Percentiles rank a stretch among this genome's conserved stretches.
These are phyloP conservation scores for Myripristis jacobus DNA, from an alignment of 2,797 vertebrate species.

Conservation along the genomic window DNA sequence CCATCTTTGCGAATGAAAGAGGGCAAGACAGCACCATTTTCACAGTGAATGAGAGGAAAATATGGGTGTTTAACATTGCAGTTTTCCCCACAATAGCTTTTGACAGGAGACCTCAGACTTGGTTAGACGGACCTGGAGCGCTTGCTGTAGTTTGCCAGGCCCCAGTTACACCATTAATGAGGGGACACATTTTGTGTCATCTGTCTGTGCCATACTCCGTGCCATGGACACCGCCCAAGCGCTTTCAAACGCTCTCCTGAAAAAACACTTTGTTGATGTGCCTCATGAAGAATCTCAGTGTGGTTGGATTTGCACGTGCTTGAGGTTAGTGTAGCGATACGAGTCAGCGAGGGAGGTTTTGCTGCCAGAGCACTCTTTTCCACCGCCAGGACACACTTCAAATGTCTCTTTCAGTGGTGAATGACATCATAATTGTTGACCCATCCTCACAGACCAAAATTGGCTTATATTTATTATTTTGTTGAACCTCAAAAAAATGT, in stretches of 20 bases:
- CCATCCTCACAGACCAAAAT: constrained; percentile 28
- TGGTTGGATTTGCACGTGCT: constrained; percentile 77
- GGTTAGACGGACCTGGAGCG: constrained; percentile 61
- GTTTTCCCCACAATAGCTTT: constrained; percentile 66
- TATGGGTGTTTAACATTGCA: constrained; percentile 54
- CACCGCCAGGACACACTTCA: constrained; percentile 62
- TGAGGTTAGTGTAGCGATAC: constrained; percentile 71
- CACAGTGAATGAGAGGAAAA: constrained; percentile 53
- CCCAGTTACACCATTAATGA: constrained; percentile 78
- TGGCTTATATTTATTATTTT: constrained; percentile 12
- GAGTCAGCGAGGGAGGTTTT: constrained; percentile 55
- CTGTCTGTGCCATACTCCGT: constrained; percentile 75
- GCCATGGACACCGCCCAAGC: constrained; percentile 80
- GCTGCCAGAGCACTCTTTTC: constrained; percentile 59
- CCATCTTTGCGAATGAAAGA: constrained; percentile 46
- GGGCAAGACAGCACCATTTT: constrained; percentile 42
- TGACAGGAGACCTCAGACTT: constrained; percentile 76
- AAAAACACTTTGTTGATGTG: constrained; percentile 72
- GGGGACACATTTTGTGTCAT: constrained; percentile 78
- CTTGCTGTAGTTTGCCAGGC: constrained; percentile 66
- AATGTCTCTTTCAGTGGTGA: constrained; percentile 48
- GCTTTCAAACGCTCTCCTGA: constrained; percentile 72
- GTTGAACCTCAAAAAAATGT: constrained; percentile 7
- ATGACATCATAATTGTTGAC: constrained; percentile 51
- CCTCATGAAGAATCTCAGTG: constrained; percentile 71